Evolutionary conservation across 2,797 vertebrate genomes (phyloP), one percentile per base, ranked within the genome.

Genomic region (Allobates femoralis): DNA sequence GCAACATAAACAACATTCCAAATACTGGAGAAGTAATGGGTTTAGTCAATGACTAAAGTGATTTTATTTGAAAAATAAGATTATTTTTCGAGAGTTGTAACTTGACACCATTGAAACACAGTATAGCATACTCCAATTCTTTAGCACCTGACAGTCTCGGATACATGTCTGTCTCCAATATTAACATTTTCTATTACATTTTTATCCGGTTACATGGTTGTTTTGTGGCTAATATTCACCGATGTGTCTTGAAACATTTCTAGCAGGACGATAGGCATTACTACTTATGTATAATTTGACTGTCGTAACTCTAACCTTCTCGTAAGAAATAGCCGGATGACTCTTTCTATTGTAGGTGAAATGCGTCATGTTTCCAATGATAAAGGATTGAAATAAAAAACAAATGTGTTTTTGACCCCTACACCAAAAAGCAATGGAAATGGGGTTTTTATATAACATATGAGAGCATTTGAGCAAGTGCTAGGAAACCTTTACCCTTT

Each of bases 351-450:
- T 23, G 74, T 46, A 67, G 86, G 32, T 62, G 19, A 51, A 73
- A 84, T 55, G 21, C 34, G 32, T 30, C 74, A 30, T 26, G 1
- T 46, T 69, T 84, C 23, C 51, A 28, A 76, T 46, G 51, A 75
- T 73, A 58, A 75, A 80, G 3, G n/a, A 62, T 55, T 74, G 41
- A 80, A 66, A 81, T 66, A 16, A 83, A 67, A 83, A 83, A 83
- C 62, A 87, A 84, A 64, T 79, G 81, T 83, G 34, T 37, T 55
- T 62, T 28, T 73, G 23, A 79, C 46, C 41, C 11, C 41, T 46
- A 84, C 71, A 86, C 34, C 46, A 60, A 81, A 87, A 81, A 62
- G 34, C 51, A 81, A 81, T 79, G 41, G 51, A 23, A 76, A 85
- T 84, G 60, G 75, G n/a, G 71, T 53, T 84, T 80, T 80, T 80